Conservation (phyloP, 2,888 invertebrate genomes). For the Calameuta filiformis region DNA sequence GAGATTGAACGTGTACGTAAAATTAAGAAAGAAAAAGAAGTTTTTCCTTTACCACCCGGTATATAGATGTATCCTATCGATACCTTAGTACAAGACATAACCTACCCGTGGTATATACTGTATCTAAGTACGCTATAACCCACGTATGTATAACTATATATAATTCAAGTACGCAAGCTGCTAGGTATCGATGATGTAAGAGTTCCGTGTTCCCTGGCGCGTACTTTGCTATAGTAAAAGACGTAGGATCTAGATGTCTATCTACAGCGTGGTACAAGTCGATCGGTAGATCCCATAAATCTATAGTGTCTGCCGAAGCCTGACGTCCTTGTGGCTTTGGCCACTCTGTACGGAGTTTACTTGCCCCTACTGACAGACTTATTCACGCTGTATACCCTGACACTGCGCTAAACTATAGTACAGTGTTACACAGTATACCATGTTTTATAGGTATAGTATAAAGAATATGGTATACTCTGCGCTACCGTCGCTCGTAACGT, state of each 20-base stretch:
- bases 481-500: background rate
- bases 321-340: slow-evolving; percentile 50
- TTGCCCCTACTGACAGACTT: slow-evolving; percentile 23
- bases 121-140: background rate
- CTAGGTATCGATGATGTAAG: slow-evolving; percentile 48
- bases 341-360: slow-evolving; percentile 37
- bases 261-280: slow-evolving; percentile 46
- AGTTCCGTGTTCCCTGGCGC: slow-evolving; percentile 48
- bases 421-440: background rate
- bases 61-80: background rate
- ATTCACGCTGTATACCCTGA: slow-evolving; percentile 10
- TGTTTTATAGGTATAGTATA: background rate
- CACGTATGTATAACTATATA: background rate
- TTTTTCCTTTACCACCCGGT: background rate
- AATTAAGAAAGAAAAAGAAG: background rate
- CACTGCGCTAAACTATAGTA: background rate
- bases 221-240: slow-evolving; percentile 9
- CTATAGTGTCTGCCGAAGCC: slow-evolving; percentile 43
- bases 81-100: background rate
- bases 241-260: slow-evolving; percentile 51
- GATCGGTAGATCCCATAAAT: slow-evolving; percentile 51
- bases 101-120: background rate
- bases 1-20: background rate
- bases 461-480: background rate
- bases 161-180: background rate